Evolutionary conservation across 2,113 vertebrate genomes (phyloP), one percentile per base, ranked within the genome.

Genomic region (Nothoprocta pentlandii): DNA sequence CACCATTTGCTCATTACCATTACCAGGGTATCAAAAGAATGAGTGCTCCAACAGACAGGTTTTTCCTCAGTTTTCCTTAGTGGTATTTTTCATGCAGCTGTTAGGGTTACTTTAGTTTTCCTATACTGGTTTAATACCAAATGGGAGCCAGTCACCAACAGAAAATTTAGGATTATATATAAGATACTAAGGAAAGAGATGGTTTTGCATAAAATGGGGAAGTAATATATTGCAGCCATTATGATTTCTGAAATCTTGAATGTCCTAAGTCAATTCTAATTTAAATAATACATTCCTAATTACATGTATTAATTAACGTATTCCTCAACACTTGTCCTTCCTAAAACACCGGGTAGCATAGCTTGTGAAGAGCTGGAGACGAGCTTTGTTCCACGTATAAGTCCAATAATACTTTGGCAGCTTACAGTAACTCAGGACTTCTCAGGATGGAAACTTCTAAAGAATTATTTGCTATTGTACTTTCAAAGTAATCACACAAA

Each of bases 1-100:
- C 0, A 0, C 0, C 0, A 54, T 51, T 79, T 81, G 53, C 30
- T 49, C 8, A 12, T 28, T 25, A 12, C 20, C 54, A 19, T 34
- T 26, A 59, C 21, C 41, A 76, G 42, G 80, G 53, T 6, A 64
- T 4, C 30, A n/a, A 54, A 14, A 79, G 11, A 42, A 44, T 0
- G 2, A 8, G 4, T 6, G 4, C 16, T 56, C 58, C 3, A 7
- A 84, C 25, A 1, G 73, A 71, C 13, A 70, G 41, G 12, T 63
- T 20, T 81, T 34, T 26, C 47, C 26, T 53, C 39, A 17, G 6
- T 41, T 94, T 69, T 61, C 75, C 23, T 30, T 34, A 69, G 69
- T 5, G 3, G 20, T 13, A 83, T 42, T 64, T 89, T 56, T 42
- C 26, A 61, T 7, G 9, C 14, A 68, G 62, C 30, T 64, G 88